phyloP scores from a whole-genome alignment of 2,888 invertebrate genomes.

The Habrosyne pyritoides region DNA sequence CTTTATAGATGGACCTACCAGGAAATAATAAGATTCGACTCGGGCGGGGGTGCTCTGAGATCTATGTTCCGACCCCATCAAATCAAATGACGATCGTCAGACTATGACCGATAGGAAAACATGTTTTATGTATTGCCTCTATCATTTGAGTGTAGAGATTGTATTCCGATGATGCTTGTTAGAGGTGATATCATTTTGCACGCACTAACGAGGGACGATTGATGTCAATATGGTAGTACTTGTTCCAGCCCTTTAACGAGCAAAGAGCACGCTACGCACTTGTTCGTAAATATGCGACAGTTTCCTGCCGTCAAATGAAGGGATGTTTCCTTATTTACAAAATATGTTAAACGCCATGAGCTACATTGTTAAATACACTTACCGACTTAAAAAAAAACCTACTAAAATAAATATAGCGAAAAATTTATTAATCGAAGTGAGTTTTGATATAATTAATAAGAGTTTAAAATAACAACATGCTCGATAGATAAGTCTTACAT shows the following conservation, averaged over 20 bases:
- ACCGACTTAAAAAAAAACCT: too few species aligned
- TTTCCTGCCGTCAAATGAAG: neutral
- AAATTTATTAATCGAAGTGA: too few species aligned
- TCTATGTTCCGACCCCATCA: neutral
- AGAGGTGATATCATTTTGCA: conserved; percentile 29
- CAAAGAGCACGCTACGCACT: neutral
- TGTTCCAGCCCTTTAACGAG: conserved; percentile 1
- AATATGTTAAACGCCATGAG: neutral
- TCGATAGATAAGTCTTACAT: neutral
- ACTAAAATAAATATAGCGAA: too few species aligned
- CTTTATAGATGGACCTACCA: too few species aligned
- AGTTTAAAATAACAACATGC: too few species aligned
- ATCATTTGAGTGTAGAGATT: conserved; percentile 30
- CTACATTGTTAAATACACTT: neutral
- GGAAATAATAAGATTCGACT: too few species aligned
- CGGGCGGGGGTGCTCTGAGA: neutral
- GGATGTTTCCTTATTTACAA: neutral
- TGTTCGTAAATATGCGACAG: neutral
- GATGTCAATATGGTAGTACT: neutral
- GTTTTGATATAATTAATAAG: too few species aligned
- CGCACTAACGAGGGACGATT: conserved; percentile 15
- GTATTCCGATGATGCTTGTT: conserved; percentile 51
- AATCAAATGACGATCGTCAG: neutral
- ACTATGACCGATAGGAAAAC: conserved; percentile 16
- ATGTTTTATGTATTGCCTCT: conserved; percentile 22